phyloP scores from a whole-genome alignment of 35 echinoderm and acorn worm species.

The Diadema setosum region DNA sequence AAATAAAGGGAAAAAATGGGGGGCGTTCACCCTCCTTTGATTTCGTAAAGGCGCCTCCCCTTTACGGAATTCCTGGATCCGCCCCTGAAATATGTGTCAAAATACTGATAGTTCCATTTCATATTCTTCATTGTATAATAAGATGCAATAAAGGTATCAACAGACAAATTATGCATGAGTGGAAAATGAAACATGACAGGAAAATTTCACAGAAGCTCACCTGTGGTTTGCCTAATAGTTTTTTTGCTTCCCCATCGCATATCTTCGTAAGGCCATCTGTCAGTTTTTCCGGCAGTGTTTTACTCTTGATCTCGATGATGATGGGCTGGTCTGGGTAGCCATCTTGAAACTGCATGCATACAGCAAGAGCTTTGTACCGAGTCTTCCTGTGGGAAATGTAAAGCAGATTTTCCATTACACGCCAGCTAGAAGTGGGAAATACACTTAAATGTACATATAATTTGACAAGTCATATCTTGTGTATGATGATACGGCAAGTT shows the following conservation, averaged over 20 bases:
- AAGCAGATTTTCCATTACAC: not conserved
- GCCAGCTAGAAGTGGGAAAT: not conserved
- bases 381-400: conserved; percentile 62
- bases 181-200: no score
- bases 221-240: conserved; percentile 74
- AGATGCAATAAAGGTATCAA: no score
- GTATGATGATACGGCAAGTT: not conserved
- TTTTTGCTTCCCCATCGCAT: conserved; percentile 81
- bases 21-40: no score
- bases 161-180: no score
- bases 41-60: no score
- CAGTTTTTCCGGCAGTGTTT: conserved; percentile 81
- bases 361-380: conserved; percentile 60
- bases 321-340: conserved; percentile 71
- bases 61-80: no score
- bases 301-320: conserved; percentile 95
- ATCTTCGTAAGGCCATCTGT: conserved; percentile 73
- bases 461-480: not conserved
- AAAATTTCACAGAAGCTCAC: no score
- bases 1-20: no score
- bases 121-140: no score
- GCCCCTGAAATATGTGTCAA: no score
- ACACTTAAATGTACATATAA: not conserved
- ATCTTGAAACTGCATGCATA: conserved; percentile 86
- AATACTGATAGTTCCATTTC: no score